phyloP scores from a whole-genome alignment of 2,113 vertebrate genomes.

The Petrocephalus microphthalmus region DNA sequence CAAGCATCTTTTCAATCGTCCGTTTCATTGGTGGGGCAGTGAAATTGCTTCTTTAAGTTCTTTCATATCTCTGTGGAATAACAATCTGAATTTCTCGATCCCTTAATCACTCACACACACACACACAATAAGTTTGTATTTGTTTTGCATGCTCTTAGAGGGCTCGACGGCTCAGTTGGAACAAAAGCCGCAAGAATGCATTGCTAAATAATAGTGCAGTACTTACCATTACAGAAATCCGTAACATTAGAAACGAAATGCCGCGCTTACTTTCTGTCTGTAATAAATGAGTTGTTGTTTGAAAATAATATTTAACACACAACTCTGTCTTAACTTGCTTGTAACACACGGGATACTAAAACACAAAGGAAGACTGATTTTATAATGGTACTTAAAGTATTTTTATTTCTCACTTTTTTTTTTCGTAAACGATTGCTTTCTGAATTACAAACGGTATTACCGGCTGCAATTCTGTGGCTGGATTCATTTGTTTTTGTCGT shows the following conservation, averaged over 20 bases:
- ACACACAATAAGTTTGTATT: background rate
- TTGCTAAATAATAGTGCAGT: background rate
- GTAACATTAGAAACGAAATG: background rate
- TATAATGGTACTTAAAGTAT: background rate
- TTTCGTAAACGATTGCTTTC: slow-evolving; percentile 5
- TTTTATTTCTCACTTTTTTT: background rate
- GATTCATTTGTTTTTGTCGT: background rate
- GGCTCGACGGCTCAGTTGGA: background rate
- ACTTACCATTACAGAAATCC: background rate
- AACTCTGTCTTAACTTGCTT: background rate
- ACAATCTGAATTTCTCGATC: background rate
- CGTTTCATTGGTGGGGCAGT: background rate
- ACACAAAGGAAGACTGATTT: background rate
- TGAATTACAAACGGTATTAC: background rate
- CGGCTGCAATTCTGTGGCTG: background rate
- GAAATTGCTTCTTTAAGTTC: background rate
- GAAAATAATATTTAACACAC: background rate
- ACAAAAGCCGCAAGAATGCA: background rate
- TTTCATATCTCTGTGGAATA: background rate
- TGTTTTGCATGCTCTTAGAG: background rate
- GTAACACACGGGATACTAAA: background rate
- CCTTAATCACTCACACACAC: background rate
- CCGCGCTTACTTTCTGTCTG: background rate
- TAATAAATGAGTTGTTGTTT: background rate
- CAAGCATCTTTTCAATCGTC: background rate